Evolutionary conservation across 2,888 invertebrate species (phyloP), one percentile per base, ranked within the genome.

Genomic region (Synanthedon formicaeformis): DNA sequence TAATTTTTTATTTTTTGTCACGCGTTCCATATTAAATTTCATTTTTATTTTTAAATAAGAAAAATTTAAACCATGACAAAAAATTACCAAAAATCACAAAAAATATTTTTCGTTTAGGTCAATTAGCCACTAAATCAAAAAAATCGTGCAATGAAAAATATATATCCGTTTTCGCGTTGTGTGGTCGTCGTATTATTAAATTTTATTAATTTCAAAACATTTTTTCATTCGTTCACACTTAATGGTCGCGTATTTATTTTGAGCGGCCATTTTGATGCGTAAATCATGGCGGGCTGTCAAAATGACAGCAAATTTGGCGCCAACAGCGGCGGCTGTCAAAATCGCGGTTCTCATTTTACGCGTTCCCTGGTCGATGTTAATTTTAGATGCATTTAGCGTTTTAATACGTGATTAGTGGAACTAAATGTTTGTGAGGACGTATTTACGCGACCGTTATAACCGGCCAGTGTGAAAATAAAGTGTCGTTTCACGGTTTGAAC

Each of bases 251-350:
- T 73, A 73, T 77, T 77, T 75, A 77, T 78, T 75, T 74, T 64
- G 54, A 53, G 56, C 60, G 60, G 54, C 56, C 57, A 58, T 66
- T 70, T 67, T 69, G 65, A 59, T 66, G 73, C 70, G 74, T 80
- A 76, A 75, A 79, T 81, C 79, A 78, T 72, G 67, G 55, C 51
- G 52, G 56, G 62, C 73, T 73, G 80, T 78, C 76, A 71, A 53
- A 63, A 63, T 71, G 74, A 79, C 80, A 78, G 77, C 62, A 62
- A 74, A 75, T 79, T 79, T 76, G 79, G 80, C 79, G 79, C 75
- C 78, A 75, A 77, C 65, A 58, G 64, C 63, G 57, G 61, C 61
- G 60, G 51, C 61, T 63, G 62, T 65, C 63, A 63, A 59, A 60
- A 50, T 41, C 16, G 41, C 13, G 40, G 18, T 40, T 23, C 10